Evolutionary conservation across 1,140 invertebrate genomes (phyloP).

Genomic region (Eumeta japonica): DNA sequence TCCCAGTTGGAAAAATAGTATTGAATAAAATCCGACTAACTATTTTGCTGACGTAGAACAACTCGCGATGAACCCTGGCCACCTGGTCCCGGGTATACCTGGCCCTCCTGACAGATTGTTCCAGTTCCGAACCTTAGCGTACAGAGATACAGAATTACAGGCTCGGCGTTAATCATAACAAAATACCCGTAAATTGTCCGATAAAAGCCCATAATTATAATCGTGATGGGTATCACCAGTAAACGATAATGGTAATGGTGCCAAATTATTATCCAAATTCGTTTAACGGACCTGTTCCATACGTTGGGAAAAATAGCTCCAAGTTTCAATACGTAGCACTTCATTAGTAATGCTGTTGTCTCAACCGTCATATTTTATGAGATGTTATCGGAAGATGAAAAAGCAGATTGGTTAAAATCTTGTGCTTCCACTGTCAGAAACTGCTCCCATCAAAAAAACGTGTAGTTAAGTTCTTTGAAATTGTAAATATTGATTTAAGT

Average conservation of each 20-base stretch:
- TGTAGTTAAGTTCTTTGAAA: neutral
- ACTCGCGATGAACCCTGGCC: conserved; percentile 79
- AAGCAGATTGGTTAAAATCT: conserved; percentile 24
- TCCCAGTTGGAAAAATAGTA: conserved; percentile 79
- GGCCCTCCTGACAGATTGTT: conserved; percentile 85
- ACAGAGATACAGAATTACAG: conserved; percentile 85
- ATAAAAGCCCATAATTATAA: conserved; percentile 61
- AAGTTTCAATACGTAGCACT: conserved; percentile 15
- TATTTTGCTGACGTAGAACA: conserved; percentile 86
- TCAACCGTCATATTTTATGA: conserved; percentile 21
- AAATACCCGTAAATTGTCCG: conserved; percentile 89
- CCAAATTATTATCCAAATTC: conserved; percentile 94
- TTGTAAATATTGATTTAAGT: neutral
- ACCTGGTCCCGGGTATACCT: conserved; percentile 83
- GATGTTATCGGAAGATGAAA: conserved; percentile 19
- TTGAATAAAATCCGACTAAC: conserved; percentile 79
- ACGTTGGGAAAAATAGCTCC: conserved; percentile 21
- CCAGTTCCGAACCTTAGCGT: conserved; percentile 80
- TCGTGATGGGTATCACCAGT: conserved; percentile 75
- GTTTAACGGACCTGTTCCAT: conserved; percentile 71
- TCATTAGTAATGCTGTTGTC: conserved; percentile 24
- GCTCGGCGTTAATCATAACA: conserved; percentile 80
- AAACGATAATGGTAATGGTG: conserved; percentile 67
- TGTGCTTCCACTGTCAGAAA: conserved; percentile 8
- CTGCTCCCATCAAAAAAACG: neutral